These are phyloP conservation scores for Arothron firmamentum DNA, from an alignment of 2,113 vertebrate genomes.

Conservation along the genomic window DNA sequence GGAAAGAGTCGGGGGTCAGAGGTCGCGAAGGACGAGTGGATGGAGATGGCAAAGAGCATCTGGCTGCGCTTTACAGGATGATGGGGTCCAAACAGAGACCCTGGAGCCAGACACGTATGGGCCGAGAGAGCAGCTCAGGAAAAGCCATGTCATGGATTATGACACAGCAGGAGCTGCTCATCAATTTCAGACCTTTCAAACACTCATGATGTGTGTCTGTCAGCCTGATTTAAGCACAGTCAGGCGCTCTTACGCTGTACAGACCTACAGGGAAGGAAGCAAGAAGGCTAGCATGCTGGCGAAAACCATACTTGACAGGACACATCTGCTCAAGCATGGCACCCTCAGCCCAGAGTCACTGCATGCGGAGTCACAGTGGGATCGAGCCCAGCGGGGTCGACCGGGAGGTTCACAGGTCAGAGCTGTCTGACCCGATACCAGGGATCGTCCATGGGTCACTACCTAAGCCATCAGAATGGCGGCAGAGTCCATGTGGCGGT, in stretches of 20 bases:
- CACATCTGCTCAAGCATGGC: slow-evolving; percentile 76
- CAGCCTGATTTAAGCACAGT: slow-evolving; percentile 56
- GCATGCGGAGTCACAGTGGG: slow-evolving; percentile 77
- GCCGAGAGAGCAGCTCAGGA: slow-evolving; percentile 41
- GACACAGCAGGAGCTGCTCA: too few relatives aligned
- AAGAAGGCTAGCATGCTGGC: slow-evolving; percentile 71
- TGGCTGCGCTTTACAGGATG: slow-evolving; percentile 61
- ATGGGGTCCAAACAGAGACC: slow-evolving; percentile 34
- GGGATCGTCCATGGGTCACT: slow-evolving; percentile 65
- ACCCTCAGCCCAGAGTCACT: slow-evolving; percentile 74
- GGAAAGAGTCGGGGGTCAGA: slow-evolving; percentile 72
- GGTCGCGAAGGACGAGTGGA: not conserved
- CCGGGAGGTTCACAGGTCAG: slow-evolving; percentile 62
- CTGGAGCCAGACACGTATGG: slow-evolving; percentile 55
- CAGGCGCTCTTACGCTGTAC: slow-evolving; percentile 52
- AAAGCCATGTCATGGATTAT: not conserved
- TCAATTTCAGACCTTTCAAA: too few relatives aligned
- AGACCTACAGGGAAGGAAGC: slow-evolving; percentile 67
- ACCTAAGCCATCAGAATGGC: slow-evolving; percentile 54
- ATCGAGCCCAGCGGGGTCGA: slow-evolving; percentile 54
- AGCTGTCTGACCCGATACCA: slow-evolving; percentile 61
- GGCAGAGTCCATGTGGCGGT: slow-evolving; percentile 71
- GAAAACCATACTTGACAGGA: slow-evolving; percentile 76
- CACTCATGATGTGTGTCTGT: slow-evolving; percentile 52
- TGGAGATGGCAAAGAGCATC: slow-evolving; percentile 34